phyloP scores from a whole-genome alignment of 2,888 invertebrate genomes.

The Agrilus biguttatus region DNA sequence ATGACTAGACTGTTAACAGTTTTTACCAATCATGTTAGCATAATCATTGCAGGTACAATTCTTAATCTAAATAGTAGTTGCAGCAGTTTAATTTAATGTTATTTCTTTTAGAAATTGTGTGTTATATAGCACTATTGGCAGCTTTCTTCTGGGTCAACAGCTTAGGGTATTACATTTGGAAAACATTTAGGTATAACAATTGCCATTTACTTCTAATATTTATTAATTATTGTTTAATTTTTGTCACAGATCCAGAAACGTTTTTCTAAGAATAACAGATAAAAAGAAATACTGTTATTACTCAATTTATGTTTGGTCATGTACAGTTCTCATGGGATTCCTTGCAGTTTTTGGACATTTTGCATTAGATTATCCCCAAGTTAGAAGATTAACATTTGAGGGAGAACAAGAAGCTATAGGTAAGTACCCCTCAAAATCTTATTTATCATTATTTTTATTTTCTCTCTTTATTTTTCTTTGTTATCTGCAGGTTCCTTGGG shows the following conservation, averaged over 20 bases:
- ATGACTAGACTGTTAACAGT: slow-evolving; percentile 67
- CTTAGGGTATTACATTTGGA: slow-evolving; percentile 78
- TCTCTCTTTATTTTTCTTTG: slow-evolving; percentile 1
- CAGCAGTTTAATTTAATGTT: slow-evolving; percentile 2
- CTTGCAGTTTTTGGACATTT: slow-evolving; percentile 72
- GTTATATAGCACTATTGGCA: slow-evolving; percentile 61
- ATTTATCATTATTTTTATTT: too few relatives aligned
- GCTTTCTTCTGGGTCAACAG: slow-evolving; percentile 81
- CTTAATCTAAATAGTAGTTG: slow-evolving; percentile 14
- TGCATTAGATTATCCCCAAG: slow-evolving; percentile 52
- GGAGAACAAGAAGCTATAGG: slow-evolving; percentile 62
- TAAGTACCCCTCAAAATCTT: slow-evolving; percentile 24
- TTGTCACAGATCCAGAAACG: slow-evolving; percentile 55
- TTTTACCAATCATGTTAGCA: slow-evolving; percentile 65
- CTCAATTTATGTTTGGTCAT: slow-evolving; percentile 66
- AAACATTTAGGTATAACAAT: slow-evolving; percentile 55
- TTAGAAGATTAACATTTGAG: slow-evolving; percentile 36
- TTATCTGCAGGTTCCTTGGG: slow-evolving; percentile 56
- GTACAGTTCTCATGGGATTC: slow-evolving; percentile 53
- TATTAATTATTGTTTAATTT: neutral
- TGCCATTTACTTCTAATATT: slow-evolving; percentile 2
- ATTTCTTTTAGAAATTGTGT: slow-evolving; percentile 52
- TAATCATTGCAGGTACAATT: slow-evolving; percentile 55
- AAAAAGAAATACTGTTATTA: slow-evolving; percentile 79
- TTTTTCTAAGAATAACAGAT: slow-evolving; percentile 72